These are phyloP conservation scores for Helleia helle DNA, from an alignment of 2,888 invertebrate species.

Conservation along the genomic window DNA sequence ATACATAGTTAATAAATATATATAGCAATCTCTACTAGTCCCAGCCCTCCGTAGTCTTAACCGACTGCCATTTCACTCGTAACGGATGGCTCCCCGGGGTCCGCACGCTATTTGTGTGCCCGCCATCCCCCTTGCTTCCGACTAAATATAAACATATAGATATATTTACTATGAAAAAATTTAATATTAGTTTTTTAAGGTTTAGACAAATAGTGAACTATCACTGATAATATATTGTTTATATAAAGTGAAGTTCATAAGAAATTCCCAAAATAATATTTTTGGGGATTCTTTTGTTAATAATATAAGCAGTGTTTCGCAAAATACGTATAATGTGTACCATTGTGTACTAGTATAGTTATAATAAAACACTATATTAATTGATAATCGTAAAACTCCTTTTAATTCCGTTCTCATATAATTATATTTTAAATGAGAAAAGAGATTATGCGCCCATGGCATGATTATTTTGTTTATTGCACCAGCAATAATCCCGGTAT, in stretches of 20 bases:
- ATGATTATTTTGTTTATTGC: slow-evolving; percentile 15
- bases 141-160: slow-evolving; percentile 7
- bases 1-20: neutral
- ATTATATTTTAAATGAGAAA: slow-evolving; percentile 19
- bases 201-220: no score
- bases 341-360: no score
- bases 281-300: no score
- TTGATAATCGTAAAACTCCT: slow-evolving; percentile 19
- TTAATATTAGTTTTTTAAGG: no score
- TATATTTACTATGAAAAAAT: no score
- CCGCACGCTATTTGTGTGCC: slow-evolving; percentile 13
- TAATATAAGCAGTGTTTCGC: no score
- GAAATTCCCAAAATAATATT: no score
- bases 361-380: slow-evolving; percentile 17
- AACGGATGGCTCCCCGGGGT: slow-evolving; percentile 18
- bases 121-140: neutral
- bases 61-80: slow-evolving; percentile 11
- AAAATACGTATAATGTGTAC: no score
- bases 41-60: slow-evolving; percentile 12
- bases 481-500: slow-evolving; percentile 6
- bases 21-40: neutral
- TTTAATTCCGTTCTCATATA: slow-evolving; percentile 11
- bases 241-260: no score
- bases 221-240: no score
- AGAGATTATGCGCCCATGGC: slow-evolving; percentile 11